Conservation (phyloP, 2,888 invertebrate species). For the Polydrusus pterygomalis region DNA sequence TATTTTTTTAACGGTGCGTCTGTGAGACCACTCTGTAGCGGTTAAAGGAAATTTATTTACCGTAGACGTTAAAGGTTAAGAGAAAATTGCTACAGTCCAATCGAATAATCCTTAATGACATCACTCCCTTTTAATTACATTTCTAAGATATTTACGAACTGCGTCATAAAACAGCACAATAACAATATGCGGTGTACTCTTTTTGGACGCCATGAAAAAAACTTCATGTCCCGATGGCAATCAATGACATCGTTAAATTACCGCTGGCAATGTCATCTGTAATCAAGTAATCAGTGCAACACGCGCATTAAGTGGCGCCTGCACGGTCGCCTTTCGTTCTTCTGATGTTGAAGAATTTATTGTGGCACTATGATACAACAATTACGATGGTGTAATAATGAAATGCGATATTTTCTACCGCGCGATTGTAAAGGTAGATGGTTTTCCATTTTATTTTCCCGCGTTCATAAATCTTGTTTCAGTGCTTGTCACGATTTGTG, state of each 20-base stretch:
- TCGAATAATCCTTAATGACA: neutral
- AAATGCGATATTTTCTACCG: neutral
- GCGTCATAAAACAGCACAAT: constrained; percentile 14
- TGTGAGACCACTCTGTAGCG: too few species aligned
- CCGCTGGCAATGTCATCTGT: constrained; percentile 42
- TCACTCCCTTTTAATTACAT: constrained; percentile 24
- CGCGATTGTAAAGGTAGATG: neutral
- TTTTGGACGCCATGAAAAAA: constrained; percentile 29
- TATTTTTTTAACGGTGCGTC: too few species aligned
- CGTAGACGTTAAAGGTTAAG: too few species aligned
- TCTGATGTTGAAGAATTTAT: constrained; percentile 34
- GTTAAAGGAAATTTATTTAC: too few species aligned
- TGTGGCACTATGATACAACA: constrained; percentile 13
- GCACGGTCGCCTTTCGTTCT: constrained; percentile 26
- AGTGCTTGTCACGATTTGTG: neutral
- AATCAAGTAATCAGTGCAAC: constrained; percentile 25
- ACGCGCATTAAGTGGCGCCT: constrained; percentile 44
- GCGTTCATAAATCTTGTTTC: neutral
- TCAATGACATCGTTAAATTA: constrained; percentile 43
- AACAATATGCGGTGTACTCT: constrained; percentile 36
- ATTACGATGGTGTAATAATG: constrained; percentile 13
- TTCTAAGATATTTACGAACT: constrained; percentile 13
- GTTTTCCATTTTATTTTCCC: constrained; percentile 2
- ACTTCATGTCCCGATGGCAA: constrained; percentile 39
- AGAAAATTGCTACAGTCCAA: neutral